A percentile compares a stretch with the other conserved stretches of the same genome.
Conservation (phyloP, 2,797 vertebrate genomes). For the Hoplostethus mediterraneus region DNA sequence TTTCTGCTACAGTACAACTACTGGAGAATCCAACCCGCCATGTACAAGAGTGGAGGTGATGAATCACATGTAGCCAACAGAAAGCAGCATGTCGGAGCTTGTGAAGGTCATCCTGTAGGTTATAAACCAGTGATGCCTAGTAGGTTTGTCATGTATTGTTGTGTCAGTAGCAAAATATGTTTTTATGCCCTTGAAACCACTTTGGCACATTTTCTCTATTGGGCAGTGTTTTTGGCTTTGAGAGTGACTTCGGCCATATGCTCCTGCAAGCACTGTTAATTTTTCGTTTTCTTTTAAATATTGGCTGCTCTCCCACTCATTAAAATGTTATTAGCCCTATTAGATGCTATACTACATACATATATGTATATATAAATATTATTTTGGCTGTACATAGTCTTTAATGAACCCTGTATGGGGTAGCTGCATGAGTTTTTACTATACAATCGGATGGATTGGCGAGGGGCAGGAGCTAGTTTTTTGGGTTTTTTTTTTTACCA, state of each 20-base stretch:
- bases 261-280: constrained; percentile 43
- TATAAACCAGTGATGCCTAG: constrained; percentile 42
- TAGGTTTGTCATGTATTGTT: constrained; percentile 24
- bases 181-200: constrained; percentile 64
- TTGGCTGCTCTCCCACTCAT: constrained; percentile 59
- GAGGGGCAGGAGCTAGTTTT: constrained; percentile 22
- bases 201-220: constrained; percentile 62
- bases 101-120: constrained; percentile 33
- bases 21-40: constrained; percentile 69
- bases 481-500: too few species aligned
- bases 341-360: constrained; percentile 59
- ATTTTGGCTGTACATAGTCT: constrained; percentile 63
- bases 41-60: constrained; percentile 67
- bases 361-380: constrained; percentile 51
- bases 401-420: constrained; percentile 39
- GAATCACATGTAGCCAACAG: constrained; percentile 62
- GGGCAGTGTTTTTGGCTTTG: constrained; percentile 71
- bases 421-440: constrained; percentile 29
- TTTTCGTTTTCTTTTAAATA: constrained; percentile 41
- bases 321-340: constrained; percentile 74
- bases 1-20: constrained; percentile 83
- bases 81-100: constrained; percentile 62
- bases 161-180: constrained; percentile 37
- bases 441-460: constrained; percentile 43
- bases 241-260: constrained; percentile 43